Evolutionary conservation across 1,140 invertebrate species (phyloP).

Genomic region (Solen grandis): DNA sequence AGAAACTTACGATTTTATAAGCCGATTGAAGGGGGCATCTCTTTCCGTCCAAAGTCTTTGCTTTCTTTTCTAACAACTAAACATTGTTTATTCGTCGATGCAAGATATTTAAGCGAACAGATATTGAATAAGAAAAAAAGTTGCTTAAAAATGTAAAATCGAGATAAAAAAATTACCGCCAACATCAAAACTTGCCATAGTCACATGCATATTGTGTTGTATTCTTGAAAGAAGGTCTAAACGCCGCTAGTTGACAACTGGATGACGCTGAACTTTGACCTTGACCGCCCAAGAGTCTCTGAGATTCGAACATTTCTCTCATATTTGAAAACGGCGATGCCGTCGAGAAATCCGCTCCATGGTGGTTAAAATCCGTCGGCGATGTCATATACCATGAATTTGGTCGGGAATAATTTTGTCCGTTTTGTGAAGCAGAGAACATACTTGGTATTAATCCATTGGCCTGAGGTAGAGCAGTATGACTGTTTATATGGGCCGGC

Average conservation of each 20-base stretch:
- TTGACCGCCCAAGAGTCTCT: constrained; percentile 66
- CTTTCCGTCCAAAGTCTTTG: too few species aligned
- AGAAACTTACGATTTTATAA: too few species aligned
- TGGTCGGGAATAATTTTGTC: constrained; percentile 64
- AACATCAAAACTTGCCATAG: constrained; percentile 76
- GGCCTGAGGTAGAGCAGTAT: constrained; percentile 59
- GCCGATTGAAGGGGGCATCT: too few species aligned
- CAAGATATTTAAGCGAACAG: too few species aligned
- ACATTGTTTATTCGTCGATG: too few species aligned
- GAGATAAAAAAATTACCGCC: too few species aligned
- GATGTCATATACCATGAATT: constrained; percentile 76
- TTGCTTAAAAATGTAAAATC: too few species aligned
- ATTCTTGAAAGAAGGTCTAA: constrained; percentile 74
- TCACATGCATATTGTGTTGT: constrained; percentile 73
- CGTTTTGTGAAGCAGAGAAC: constrained; percentile 68
- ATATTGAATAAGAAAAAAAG: too few species aligned
- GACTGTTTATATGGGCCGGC: constrained; percentile 51
- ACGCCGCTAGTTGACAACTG: constrained; percentile 77
- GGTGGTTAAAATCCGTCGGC: constrained; percentile 67
- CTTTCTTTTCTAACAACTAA: too few species aligned
- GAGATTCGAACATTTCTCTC: constrained; percentile 74
- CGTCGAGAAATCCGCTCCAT: constrained; percentile 67
- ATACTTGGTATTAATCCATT: constrained; percentile 70
- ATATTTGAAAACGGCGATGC: constrained; percentile 65
- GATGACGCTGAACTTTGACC: constrained; percentile 63